Evolutionary conservation across 2,888 invertebrate species (phyloP).

Genomic region (Hecatera dysodea): DNA sequence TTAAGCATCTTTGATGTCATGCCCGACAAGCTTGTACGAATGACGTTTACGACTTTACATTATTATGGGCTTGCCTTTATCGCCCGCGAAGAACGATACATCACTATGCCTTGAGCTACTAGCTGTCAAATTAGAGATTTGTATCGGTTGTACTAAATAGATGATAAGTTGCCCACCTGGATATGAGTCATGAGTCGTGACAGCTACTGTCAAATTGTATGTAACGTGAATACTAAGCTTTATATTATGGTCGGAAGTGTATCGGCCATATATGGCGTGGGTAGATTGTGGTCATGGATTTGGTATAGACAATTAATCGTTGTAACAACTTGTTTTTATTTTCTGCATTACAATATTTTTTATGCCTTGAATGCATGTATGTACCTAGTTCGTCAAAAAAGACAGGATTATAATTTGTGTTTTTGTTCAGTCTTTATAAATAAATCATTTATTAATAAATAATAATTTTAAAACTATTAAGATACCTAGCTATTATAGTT

Average conservation of each 20-base stretch:
- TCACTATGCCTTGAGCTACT: constrained; percentile 47
- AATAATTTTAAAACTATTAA: no score
- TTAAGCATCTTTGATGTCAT: constrained; percentile 20
- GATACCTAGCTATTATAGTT: no score
- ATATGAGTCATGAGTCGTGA: constrained; percentile 45
- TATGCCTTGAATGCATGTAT: not conserved
- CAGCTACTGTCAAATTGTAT: constrained; percentile 47
- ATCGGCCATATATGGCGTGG: constrained; percentile 13
- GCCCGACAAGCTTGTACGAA: constrained; percentile 9
- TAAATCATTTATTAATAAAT: not conserved
- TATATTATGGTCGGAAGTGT: constrained; percentile 38
- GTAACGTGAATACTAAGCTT: constrained; percentile 45
- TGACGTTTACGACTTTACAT: constrained; percentile 4
- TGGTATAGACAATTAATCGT: not conserved
- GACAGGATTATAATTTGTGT: no score
- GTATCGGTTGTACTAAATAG: constrained; percentile 56
- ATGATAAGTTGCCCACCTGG: constrained; percentile 65
- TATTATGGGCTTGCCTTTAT: constrained; percentile 7
- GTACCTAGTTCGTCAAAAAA: no score
- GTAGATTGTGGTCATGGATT: constrained; percentile 3
- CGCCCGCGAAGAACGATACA: constrained; percentile 41
- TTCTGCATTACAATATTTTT: not conserved
- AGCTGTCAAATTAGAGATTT: constrained; percentile 66
- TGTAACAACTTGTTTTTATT: no score
- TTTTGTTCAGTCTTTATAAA: no score